phyloP scores from a whole-genome alignment of 2,797 vertebrate species.

The Aeoliscus strigatus region DNA sequence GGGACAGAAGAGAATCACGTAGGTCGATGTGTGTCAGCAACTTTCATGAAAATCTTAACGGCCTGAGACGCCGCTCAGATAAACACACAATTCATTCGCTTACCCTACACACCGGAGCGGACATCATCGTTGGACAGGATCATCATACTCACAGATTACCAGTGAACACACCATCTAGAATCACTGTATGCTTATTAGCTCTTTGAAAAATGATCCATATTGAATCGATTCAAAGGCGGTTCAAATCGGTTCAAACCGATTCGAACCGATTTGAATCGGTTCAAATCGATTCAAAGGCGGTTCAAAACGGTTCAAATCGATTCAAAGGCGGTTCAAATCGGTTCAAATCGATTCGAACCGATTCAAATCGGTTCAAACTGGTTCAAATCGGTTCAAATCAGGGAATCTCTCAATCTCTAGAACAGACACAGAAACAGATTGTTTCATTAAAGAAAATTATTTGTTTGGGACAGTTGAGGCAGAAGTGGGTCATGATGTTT shows the following conservation, averaged over 20 bases:
- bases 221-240: too few relatives aligned
- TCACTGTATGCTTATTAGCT: slow-evolving; percentile 58
- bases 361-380: too few relatives aligned
- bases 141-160: slow-evolving; percentile 43
- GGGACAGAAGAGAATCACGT: too few relatives aligned
- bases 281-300: too few relatives aligned
- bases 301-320: too few relatives aligned
- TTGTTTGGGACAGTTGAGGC: slow-evolving; percentile 12
- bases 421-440: too few relatives aligned
- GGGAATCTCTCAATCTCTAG: too few relatives aligned
- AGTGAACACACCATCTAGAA: slow-evolving; percentile 58
- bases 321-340: too few relatives aligned
- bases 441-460: slow-evolving; percentile 3
- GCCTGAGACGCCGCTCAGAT: slow-evolving; percentile 27
- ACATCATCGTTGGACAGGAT: slow-evolving; percentile 51
- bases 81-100: slow-evolving; percentile 46
- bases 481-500: slow-evolving; percentile 29
- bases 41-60: slow-evolving; percentile 38
- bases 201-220: slow-evolving; percentile 43
- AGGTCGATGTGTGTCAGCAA: slow-evolving; percentile 52
- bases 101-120: slow-evolving; percentile 51
- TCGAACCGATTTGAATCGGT: too few relatives aligned
- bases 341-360: too few relatives aligned
- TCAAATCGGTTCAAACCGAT: too few relatives aligned
- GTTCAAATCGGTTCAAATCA: too few relatives aligned